Base-by-base conservation (phyloP, 2,888 invertebrate genomes). In the Drosophila paramelanica region DNA sequence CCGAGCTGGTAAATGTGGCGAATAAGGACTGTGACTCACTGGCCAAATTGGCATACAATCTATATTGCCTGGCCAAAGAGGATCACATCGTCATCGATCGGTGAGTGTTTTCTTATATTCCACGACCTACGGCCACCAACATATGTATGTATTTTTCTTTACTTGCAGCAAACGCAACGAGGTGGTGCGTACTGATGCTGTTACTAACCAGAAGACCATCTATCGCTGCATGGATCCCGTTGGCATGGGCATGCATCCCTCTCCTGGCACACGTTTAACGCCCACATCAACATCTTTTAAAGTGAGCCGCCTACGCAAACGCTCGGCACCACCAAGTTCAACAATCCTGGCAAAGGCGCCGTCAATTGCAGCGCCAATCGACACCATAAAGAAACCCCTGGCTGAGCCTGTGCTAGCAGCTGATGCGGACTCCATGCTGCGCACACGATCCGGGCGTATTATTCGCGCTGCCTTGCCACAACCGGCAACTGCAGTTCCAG, bases 1-100 rank as follows among this genome's bases (percentile, higher is more conserved):
- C 79, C 4, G 70, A 82, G 49, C 13, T 82, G 36, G 69, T 76
- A 0, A 73, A 80, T 56, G 82, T 80, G 11, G 76, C 79, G 4
- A 82, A 79, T 51, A 64, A 71, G 31, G 66, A 73, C n/a, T 85
- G 81, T 33, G 91, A 92, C 59, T 81, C 88, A 6, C 71, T 92
- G 23, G 86, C 89, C 39, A 90, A 88, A 42, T 55, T 92, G 23
- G 92, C 92, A 3, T 90, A 90, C 55, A 89, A 89, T 49, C 81
- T 92, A 17, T 81, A 91, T 31, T 87, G 89, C 25, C 70, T 91
- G 4, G 88, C 92, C 13, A 83, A 89, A 49, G 79, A 85, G 0
- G 91, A 91, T 73, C 91, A 91, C 57, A 90, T 91, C n/a, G 90
- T 91, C 0, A 92, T 92, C 6, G 90, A 92, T 67, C 89, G 90